phyloP scores from a whole-genome alignment of 2,888 invertebrate species.

The Bibio marci region DNA sequence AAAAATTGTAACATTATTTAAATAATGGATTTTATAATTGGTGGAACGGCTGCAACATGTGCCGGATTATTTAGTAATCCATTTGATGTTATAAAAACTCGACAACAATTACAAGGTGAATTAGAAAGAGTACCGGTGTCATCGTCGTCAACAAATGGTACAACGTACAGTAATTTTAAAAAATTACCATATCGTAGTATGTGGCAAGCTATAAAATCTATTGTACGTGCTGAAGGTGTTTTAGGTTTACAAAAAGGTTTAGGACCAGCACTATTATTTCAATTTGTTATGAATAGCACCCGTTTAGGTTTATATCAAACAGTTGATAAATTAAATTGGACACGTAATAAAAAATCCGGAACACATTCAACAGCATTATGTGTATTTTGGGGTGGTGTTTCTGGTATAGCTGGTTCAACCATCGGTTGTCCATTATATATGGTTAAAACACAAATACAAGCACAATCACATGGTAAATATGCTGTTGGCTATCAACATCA shows the following conservation, averaged over 20 bases:
- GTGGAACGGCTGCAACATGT: conserved; percentile 55
- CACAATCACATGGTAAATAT: conserved; percentile 50
- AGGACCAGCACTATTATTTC: conserved; percentile 69
- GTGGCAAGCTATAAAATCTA: conserved; percentile 60
- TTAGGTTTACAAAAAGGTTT: conserved; percentile 54
- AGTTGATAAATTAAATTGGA: conserved; percentile 39
- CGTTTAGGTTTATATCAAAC: conserved; percentile 47
- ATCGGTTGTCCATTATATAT: conserved; percentile 60
- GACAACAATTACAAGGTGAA: conserved; percentile 78
- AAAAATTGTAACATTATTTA: too few relatives aligned
- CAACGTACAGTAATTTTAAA: too few relatives aligned
- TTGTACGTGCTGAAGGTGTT: conserved; percentile 59
- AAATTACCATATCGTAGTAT: conserved; percentile 51
- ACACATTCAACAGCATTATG: conserved; percentile 12
- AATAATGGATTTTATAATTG: conserved; percentile 51
- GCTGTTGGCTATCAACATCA: conserved; percentile 74
- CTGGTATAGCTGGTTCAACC: conserved; percentile 51
- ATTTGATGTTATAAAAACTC: conserved; percentile 73
- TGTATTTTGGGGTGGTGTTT: conserved; percentile 24
- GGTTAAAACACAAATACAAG: conserved; percentile 74
- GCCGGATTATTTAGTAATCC: conserved; percentile 59
- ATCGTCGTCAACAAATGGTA: conserved; percentile 37
- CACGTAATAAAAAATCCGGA: conserved; percentile 14
- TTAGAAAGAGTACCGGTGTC: conserved; percentile 31
- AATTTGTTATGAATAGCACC: conserved; percentile 32